Percentiles rank a stretch among this genome's conserved stretches.
Conservation (phyloP, 2,888 invertebrate species). For the Diadegma fenestrale region DNA sequence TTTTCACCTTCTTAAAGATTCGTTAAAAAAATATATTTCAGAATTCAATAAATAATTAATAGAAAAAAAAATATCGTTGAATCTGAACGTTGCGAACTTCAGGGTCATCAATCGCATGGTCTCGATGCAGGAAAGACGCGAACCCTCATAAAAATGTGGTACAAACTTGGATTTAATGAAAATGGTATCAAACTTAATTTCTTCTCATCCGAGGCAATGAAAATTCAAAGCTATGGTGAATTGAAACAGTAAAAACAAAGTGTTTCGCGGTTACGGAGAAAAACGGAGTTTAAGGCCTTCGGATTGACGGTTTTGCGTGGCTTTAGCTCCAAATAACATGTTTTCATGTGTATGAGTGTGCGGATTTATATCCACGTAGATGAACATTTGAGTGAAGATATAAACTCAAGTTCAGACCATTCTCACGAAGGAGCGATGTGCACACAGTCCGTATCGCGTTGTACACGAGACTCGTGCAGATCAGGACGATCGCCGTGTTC, state of each 20-base stretch:
- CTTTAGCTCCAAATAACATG: background rate
- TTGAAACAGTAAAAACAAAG: background rate
- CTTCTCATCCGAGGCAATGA: background rate
- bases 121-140: background rate
- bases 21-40: too few relatives aligned
- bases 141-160: background rate
- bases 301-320: background rate
- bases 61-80: too few relatives aligned
- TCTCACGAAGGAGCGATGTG: slow-evolving; percentile 74
- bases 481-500: slow-evolving; percentile 52
- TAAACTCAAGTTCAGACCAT: slow-evolving; percentile 77
- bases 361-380: slow-evolving; percentile 1
- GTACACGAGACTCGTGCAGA: slow-evolving; percentile 68
- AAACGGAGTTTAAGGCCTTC: background rate
- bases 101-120: too few relatives aligned
- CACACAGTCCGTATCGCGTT: slow-evolving; percentile 48
- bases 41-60: too few relatives aligned
- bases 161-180: background rate
- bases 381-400: slow-evolving; percentile 9
- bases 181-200: background rate
- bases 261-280: background rate
- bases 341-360: background rate
- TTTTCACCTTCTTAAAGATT: too few relatives aligned
- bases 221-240: background rate
- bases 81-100: too few relatives aligned